phyloP scores from a whole-genome alignment of 2,888 invertebrate genomes.

The Oscheius sp. region DNA sequence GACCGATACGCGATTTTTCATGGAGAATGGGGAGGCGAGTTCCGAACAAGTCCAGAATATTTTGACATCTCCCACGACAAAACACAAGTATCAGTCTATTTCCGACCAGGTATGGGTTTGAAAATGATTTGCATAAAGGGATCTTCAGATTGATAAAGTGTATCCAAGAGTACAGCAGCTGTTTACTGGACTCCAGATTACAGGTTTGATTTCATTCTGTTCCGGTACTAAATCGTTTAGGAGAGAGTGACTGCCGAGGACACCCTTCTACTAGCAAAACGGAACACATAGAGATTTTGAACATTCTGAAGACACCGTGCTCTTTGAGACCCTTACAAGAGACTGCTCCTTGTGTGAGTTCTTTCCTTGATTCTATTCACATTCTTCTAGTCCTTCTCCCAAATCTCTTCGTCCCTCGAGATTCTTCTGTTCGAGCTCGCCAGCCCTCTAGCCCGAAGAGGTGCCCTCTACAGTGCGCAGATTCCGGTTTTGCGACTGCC shows the following conservation, averaged over 20 bases:
- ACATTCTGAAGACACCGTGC: conserved; percentile 3
- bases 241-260: conserved; percentile 28
- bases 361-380: not conserved
- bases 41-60: not conserved
- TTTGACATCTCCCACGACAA: not conserved
- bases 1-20: conserved; percentile 47
- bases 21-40: conserved; percentile 37
- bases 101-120: not conserved
- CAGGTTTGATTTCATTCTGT: not conserved
- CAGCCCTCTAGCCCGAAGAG: not conserved
- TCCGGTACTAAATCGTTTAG: not conserved
- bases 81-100: conserved; percentile 8
- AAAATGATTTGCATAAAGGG: not conserved
- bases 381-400: conserved; percentile 10
- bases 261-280: conserved; percentile 12
- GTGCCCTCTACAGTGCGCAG: conserved; percentile 31
- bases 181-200: conserved; percentile 1
- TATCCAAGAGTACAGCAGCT: conserved; percentile 23
- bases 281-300: conserved; percentile 10
- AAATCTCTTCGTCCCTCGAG: conserved; percentile 2
- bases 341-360: conserved; percentile 53
- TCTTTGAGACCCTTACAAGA: conserved; percentile 46
- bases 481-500: conserved; percentile 32
- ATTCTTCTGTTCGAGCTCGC: conserved; percentile 19
- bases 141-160: not conserved